Evolutionary conservation across 2,797 vertebrate genomes (phyloP).

Genomic region (Falco berigora): DNA sequence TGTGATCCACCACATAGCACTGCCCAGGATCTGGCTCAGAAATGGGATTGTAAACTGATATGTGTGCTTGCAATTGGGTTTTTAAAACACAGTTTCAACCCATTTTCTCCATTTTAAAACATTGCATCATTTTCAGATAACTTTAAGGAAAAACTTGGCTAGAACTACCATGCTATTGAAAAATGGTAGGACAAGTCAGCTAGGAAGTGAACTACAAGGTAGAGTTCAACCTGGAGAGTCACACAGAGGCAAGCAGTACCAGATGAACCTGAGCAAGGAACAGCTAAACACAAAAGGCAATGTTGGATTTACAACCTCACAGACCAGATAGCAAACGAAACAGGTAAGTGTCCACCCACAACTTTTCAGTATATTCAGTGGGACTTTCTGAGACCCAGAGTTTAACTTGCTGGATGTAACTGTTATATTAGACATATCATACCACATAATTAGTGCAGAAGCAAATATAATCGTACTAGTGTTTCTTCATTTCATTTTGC

Average conservation of each 20-base stretch:
- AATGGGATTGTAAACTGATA: background rate
- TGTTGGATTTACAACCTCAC: background rate
- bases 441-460: background rate
- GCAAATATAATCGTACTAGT: background rate
- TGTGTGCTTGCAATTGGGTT: background rate
- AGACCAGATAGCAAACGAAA: background rate
- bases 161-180: background rate
- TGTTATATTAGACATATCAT: background rate
- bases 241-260: background rate
- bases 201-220: background rate
- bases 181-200: background rate
- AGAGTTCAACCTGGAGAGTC: background rate
- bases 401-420: background rate
- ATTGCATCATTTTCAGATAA: background rate
- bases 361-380: background rate
- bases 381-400: background rate
- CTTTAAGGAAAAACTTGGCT: background rate
- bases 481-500: background rate
- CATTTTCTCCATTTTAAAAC: background rate
- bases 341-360: too few species aligned
- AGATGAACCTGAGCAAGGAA: background rate
- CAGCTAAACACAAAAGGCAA: background rate
- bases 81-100: background rate
- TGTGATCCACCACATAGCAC: background rate
- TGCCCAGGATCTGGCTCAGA: background rate